These are phyloP conservation scores for Hucho hucho DNA, from an alignment of 2,113 vertebrate genomes.

Conservation along the genomic window DNA sequence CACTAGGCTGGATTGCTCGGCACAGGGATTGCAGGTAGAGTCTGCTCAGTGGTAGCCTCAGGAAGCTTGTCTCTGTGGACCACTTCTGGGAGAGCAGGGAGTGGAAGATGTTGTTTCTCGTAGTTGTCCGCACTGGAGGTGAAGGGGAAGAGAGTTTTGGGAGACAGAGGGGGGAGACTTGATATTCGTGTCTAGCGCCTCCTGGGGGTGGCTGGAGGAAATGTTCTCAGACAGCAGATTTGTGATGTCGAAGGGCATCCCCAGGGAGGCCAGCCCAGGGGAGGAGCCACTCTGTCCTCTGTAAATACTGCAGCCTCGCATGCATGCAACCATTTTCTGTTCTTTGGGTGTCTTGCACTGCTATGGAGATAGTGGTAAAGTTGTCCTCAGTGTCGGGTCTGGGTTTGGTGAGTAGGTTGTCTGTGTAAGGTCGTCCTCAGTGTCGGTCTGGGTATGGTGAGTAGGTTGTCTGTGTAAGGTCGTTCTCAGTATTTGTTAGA, in stretches of 20 bases:
- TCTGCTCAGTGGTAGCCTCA: constrained; percentile 81
- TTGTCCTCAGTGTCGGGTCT: background rate
- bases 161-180: constrained; percentile 20
- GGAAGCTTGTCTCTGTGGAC: constrained; percentile 83
- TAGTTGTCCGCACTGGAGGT: constrained; percentile 72
- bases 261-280: constrained; percentile 76
- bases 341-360: constrained; percentile 90
- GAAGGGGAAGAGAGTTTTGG: constrained; percentile 59
- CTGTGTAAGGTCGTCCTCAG: constrained; percentile 79
- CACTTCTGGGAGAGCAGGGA: constrained; percentile 84
- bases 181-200: background rate
- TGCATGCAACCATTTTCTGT: constrained; percentile 79
- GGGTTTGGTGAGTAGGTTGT: constrained; percentile 69
- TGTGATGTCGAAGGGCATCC: constrained; percentile 80
- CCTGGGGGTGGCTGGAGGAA: too few relatives aligned
- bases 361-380: constrained; percentile 38
- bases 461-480: constrained; percentile 82
- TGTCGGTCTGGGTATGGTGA: constrained; percentile 42
- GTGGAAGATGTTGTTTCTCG: constrained; percentile 87
- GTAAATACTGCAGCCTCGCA: constrained; percentile 62
- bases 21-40: constrained; percentile 51
- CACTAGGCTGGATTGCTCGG: constrained; percentile 64
- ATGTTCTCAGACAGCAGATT: constrained; percentile 65
- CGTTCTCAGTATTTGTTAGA: constrained; percentile 65
- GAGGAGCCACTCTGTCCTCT: constrained; percentile 67